Base-by-base conservation (phyloP, 2,113 vertebrate species). In the Gasterosteus nipponicus region DNA sequence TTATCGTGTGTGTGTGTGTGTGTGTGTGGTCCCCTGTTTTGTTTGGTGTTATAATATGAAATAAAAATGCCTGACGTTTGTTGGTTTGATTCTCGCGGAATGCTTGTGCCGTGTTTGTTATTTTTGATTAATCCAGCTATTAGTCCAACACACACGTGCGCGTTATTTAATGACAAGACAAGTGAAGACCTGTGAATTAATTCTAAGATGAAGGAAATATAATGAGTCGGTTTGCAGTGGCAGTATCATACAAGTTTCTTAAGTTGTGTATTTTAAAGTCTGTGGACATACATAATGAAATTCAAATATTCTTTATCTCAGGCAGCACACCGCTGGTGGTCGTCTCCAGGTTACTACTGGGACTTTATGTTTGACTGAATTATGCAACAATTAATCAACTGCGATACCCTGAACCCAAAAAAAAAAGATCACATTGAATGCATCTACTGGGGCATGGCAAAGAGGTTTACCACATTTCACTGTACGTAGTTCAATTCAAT, bases 391-490 rank as follows among this genome's bases (percentile, higher is more conserved):
- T 47, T 60, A 44, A 63, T 76, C 49, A 44, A 38, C 39, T n/a
- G 5, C 0, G 7, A 62, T 58, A n/a, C 31, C 35, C n/a, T 46
- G 26, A 63, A 69, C 57, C 6, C 4, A 38, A 38, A 38, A 38
- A 38, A 7, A 12, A 62, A 75, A 44, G 29, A 63, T 7, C 29
- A 67, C 51, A 75, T 69, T 4, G 19, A 46, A 33, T 67, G 56
- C 33, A 14, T 66, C n/a, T 22, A 60, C 0, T n/a, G 33, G 39
- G 22, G 61, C 51, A 69, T 54, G 29, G 16, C 54, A 60, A 71
- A 56, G 15, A 70, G 41, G 62, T 78, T 75, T 66, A 80, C 62
- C 44, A 56, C 35, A 53, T 72, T 77, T 69, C 19, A 74, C 75
- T 76, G 47, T 59, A 35, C 54, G 73, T 35, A 33, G 56, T 77